Base-by-base conservation (phyloP, 2,888 invertebrate species). In the Ophion slaviceki region DNA sequence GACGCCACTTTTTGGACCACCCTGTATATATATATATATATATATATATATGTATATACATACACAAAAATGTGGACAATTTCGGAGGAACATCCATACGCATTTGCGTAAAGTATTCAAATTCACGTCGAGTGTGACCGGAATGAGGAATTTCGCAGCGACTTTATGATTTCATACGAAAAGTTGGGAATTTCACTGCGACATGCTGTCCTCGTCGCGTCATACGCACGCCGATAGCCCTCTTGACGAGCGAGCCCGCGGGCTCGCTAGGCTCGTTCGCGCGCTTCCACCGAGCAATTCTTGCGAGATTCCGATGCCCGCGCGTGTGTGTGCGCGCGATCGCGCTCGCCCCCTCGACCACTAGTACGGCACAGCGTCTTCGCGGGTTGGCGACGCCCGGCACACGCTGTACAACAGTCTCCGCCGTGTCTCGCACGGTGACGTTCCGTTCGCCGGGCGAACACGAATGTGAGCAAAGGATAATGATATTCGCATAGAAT, bases 81-180 rank as follows among this genome's bases (percentile, higher is more conserved):
- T 64, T 68, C 68, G 47, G 79, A 86, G 89, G 91, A 91, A 83
- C 83, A 91, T 91, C 91, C 91, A 90, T 53, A 53, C 53, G 53
- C 90, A 90, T 83, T 90, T 90, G 91, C 92, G 90, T 88, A 90
- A 89, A 80, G 88, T 92, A 92, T 92, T 92, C 92, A 92, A 92
- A 92, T 92, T 92, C 91, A 89, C 88, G 88, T 89, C 80, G 90
- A 90, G 90, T 92, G 92, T 92, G 92, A 91, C 88, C 89, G 88
- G 92, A 92, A 92, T 92, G 90, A 91, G 88, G 24, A 90, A 92
- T 82, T 76, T 85, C 45, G 40, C 80, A 76, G n/a, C 80, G 76
- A 71, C 75, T 82, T 32, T 71, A 80, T 80, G 57, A 85, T 90
- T 87, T 85, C 82, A 79, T 82, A 78, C 87, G 75, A 36, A 71